phyloP scores from a whole-genome alignment of 2,888 invertebrate species.

The Ophion slaviceki region DNA sequence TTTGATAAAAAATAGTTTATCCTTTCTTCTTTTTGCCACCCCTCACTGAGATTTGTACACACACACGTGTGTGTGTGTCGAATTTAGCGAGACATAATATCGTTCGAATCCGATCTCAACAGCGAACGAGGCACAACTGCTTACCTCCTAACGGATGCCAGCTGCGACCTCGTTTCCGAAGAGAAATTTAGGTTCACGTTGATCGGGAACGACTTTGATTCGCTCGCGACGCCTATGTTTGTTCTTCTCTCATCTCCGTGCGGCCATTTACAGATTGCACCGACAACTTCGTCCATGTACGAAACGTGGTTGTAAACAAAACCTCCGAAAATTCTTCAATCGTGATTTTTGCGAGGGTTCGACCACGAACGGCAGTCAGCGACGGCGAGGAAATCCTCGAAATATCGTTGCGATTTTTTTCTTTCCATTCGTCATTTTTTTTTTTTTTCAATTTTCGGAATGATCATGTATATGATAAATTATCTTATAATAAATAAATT shows the following conservation, averaged over 20 bases:
- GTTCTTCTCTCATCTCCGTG: constrained; percentile 26
- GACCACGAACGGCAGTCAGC: no score
- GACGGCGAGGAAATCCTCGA: no score
- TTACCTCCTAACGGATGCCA: constrained; percentile 73
- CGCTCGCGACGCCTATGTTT: constrained; percentile 10
- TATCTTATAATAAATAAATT: no score
- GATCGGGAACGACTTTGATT: constrained; percentile 38
- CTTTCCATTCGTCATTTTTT: no score
- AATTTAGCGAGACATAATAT: constrained; percentile 40
- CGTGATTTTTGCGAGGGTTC: no score
- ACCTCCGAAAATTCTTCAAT: neutral
- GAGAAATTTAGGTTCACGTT: constrained; percentile 79
- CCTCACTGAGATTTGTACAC: neutral
- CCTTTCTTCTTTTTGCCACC: neutral
- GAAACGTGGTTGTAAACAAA: neutral
- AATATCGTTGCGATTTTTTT: no score
- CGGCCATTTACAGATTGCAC: neutral
- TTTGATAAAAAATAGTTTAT: neutral
- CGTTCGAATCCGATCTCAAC: constrained; percentile 51
- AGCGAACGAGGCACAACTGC: constrained; percentile 76
- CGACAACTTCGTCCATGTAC: neutral
- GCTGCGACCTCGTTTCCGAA: constrained; percentile 77
- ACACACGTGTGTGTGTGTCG: neutral
- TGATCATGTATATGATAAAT: no score
- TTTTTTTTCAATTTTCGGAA: no score